phyloP scores from a whole-genome alignment of 2,113 vertebrate genomes.

The Limanda limanda region DNA sequence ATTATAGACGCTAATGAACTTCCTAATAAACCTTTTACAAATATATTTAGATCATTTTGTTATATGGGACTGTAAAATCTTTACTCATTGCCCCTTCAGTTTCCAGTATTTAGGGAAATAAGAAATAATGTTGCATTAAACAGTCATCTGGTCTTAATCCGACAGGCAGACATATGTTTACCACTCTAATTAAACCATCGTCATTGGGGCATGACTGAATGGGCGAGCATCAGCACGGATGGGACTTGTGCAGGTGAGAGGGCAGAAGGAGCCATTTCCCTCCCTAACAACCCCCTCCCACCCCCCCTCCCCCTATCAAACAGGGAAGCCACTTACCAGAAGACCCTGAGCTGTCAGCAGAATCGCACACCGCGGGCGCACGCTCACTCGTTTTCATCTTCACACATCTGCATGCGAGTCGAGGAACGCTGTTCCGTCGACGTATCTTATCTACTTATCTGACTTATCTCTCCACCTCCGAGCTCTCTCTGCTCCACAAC shows the following conservation, averaged over 20 bases:
- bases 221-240: slow-evolving; percentile 23
- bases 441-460: no score
- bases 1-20: neutral
- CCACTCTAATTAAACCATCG: slow-evolving; percentile 53
- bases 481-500: neutral
- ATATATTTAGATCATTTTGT: slow-evolving; percentile 10
- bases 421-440: no score
- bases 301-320: slow-evolving; percentile 4
- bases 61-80: slow-evolving; percentile 1
- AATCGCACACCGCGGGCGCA: no score
- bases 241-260: slow-evolving; percentile 54
- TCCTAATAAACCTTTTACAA: slow-evolving; percentile 5
- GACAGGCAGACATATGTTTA: slow-evolving; percentile 26
- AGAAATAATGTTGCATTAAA: slow-evolving; percentile 37
- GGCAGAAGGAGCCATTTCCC: slow-evolving; percentile 41
- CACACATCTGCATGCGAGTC: no score
- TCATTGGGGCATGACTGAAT: slow-evolving; percentile 25
- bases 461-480: neutral
- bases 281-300: neutral
- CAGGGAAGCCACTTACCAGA: slow-evolving; percentile 11
- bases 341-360: no score
- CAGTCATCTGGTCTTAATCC: slow-evolving; percentile 33
- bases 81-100: slow-evolving; percentile 1
- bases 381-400: no score
- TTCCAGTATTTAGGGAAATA: slow-evolving; percentile 21